phyloP scores from a whole-genome alignment of 92 coral and sea anemone genomes.

The Blastomussa wellsi region DNA sequence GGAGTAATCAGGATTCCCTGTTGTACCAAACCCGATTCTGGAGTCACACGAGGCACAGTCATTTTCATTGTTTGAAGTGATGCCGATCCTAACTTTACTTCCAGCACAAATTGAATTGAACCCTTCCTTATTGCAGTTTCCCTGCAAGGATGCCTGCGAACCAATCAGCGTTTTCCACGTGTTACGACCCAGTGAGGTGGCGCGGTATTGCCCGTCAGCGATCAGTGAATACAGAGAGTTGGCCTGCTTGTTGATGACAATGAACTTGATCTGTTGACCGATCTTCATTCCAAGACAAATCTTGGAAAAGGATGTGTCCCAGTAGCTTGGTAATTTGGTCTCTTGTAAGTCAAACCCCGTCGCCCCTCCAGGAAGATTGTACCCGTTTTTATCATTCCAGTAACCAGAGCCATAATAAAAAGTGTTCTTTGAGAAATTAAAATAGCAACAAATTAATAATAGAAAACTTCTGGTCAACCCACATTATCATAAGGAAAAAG shows the following conservation, averaged over 20 bases:
- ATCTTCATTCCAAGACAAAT: conserved; percentile 39
- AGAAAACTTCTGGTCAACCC: no score
- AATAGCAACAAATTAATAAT: not conserved
- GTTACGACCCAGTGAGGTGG: conserved; percentile 33
- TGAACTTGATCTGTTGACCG: conserved; percentile 2
- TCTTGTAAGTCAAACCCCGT: conserved; percentile 34
- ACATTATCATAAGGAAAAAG: no score
- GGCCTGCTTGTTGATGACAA: not conserved
- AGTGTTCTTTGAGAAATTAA: not conserved
- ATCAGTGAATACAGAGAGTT: conserved; percentile 37
- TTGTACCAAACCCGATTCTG: not conserved
- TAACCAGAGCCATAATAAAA: not conserved
- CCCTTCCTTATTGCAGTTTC: not conserved
- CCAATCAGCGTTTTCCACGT: conserved; percentile 34
- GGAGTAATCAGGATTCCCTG: not conserved
- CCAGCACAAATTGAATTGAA: not conserved
- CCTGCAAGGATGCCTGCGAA: conserved; percentile 8
- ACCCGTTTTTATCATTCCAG: conserved; percentile 21
- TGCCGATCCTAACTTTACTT: not conserved
- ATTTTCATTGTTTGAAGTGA: not conserved
- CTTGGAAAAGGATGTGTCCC: conserved; percentile 34
- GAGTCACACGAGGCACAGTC: not conserved
- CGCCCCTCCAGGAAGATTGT: conserved; percentile 20
- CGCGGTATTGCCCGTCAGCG: conserved; percentile 26
- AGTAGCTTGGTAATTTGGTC: conserved; percentile 32